phyloP scores from a whole-genome alignment of 2,797 vertebrate genomes.

The Crotalus adamanteus region DNA sequence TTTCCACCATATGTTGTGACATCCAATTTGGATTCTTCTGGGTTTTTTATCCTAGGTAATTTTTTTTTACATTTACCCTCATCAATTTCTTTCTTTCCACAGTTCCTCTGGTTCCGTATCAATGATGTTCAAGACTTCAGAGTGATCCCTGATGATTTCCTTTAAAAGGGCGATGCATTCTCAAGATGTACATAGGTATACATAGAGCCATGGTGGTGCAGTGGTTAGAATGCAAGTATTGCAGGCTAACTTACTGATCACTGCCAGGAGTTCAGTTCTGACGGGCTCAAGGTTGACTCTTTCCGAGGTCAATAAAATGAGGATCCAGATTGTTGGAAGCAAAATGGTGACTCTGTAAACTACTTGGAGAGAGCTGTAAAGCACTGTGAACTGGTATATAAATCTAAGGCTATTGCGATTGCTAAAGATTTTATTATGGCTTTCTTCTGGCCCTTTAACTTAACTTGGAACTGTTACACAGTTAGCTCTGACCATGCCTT shows the following conservation, averaged over 20 bases:
- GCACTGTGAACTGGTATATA: neutral
- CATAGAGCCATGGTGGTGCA: neutral
- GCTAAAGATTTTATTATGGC: neutral
- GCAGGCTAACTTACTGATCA: neutral
- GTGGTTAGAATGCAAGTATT: neutral
- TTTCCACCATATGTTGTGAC: too few relatives aligned
- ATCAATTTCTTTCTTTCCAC: too few relatives aligned
- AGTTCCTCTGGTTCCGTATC: neutral
- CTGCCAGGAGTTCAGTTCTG: neutral
- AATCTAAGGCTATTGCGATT: neutral
- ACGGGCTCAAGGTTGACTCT: neutral
- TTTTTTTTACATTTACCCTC: too few relatives aligned
- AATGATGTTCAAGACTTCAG: neutral
- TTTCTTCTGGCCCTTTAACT: neutral
- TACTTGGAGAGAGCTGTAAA: neutral
- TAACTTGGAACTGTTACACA: neutral
- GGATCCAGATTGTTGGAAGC: neutral
- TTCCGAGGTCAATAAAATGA: neutral
- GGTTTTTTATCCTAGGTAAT: too few relatives aligned
- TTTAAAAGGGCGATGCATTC: neutral
- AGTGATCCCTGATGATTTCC: neutral
- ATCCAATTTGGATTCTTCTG: too few relatives aligned
- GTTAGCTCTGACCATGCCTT: neutral
- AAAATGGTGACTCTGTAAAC: neutral
- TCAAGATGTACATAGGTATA: neutral